These are phyloP conservation scores for Odocoileus hemionus DNA, from an alignment of 2,113 vertebrate genomes.

Conservation along the genomic window DNA sequence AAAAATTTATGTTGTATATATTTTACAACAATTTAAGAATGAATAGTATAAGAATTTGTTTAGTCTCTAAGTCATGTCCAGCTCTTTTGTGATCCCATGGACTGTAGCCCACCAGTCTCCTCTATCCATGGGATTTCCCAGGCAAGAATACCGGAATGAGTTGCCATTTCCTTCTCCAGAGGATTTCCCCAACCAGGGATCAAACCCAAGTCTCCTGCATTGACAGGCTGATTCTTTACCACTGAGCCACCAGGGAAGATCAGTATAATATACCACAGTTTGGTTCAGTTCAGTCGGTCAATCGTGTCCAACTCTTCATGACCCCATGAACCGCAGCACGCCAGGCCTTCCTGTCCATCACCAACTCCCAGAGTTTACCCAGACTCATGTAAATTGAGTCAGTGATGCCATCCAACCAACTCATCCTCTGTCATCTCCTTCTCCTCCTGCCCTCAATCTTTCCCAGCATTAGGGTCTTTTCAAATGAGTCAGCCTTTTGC, in stretches of 20 bases:
- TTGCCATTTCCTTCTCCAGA: not conserved
- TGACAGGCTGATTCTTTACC: not conserved
- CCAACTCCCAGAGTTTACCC: not conserved
- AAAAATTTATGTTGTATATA: not conserved
- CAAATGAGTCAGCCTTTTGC: not conserved
- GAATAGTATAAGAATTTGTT: not conserved
- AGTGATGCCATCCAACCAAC: not conserved
- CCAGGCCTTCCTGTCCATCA: not conserved
- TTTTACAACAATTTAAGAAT: not conserved
- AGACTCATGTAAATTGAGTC: not conserved
- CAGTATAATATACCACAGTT: not conserved
- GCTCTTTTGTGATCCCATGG: not conserved
- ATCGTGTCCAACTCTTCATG: accelerated
- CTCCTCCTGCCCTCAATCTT: not conserved
- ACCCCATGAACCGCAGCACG: not conserved
- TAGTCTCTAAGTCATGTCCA: not conserved
- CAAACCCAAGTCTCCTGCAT: not conserved
- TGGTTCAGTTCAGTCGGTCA: not conserved
- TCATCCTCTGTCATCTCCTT: not conserved
- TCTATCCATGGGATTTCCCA: not conserved
- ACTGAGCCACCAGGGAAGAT: not conserved
- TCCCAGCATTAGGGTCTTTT: not conserved
- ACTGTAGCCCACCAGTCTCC: not conserved
- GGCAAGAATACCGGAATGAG: not conserved
- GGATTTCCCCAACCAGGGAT: not conserved